Evolutionary conservation across 2,888 invertebrate species (phyloP).

Genomic region (Troglohyphantes excavatus): DNA sequence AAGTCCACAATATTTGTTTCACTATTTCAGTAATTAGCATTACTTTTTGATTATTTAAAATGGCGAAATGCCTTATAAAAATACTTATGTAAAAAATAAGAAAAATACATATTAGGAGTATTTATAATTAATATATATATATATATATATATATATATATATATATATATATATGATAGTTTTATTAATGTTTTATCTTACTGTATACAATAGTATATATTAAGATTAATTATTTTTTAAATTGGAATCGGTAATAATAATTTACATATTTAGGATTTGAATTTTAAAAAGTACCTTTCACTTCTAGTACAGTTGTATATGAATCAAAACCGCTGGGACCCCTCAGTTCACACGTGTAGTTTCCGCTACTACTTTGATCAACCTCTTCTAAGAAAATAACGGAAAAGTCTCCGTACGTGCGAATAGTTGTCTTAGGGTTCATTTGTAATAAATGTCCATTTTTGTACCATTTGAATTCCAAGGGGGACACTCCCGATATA

Average conservation of each 20-base stretch:
- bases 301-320: constrained; percentile 63
- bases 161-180: no score
- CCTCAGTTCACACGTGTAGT: constrained; percentile 77
- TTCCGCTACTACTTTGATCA: constrained; percentile 55
- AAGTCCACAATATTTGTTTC: no score
- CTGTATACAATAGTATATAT: no score
- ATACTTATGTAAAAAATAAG: no score
- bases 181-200: no score
- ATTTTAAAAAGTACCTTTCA: constrained; percentile 57
- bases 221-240: not conserved
- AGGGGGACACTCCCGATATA: constrained; percentile 78
- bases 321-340: constrained; percentile 50
- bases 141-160: no score
- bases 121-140: no score
- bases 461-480: constrained; percentile 79
- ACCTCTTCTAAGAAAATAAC: constrained; percentile 74
- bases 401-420: constrained; percentile 64
- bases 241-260: not conserved
- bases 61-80: no score
- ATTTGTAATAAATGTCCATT: constrained; percentile 49
- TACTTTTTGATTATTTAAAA: no score
- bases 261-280: no score
- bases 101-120: no score
- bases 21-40: no score
- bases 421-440: constrained; percentile 29